These are phyloP conservation scores for Drosophila meridiana DNA, from an alignment of 2,888 invertebrate genomes.

Conservation along the genomic window DNA sequence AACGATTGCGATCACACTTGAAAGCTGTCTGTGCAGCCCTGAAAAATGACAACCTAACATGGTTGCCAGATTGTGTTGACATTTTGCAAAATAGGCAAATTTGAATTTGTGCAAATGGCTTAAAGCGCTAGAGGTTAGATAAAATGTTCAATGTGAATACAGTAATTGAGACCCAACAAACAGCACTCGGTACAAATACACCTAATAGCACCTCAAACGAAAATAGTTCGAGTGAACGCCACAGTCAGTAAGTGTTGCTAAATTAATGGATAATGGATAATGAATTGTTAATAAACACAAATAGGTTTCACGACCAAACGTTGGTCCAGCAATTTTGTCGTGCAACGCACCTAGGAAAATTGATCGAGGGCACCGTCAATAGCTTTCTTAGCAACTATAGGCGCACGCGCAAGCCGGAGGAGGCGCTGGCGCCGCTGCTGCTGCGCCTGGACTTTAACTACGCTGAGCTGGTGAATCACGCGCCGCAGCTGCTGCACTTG, in stretches of 20 bases:
- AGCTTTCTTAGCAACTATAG: conserved; percentile 63
- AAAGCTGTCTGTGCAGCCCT: conserved; percentile 10
- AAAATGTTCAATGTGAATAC: conserved; percentile 58
- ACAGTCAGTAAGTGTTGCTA: conserved; percentile 54
- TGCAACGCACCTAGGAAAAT: conserved; percentile 64
- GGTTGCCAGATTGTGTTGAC: conserved; percentile 5
- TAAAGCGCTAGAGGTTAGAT: background rate
- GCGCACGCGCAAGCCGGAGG: conserved; percentile 67
- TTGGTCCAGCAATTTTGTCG: conserved; percentile 72
- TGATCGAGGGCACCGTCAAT: conserved; percentile 67
- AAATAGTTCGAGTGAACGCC: conserved; percentile 10
- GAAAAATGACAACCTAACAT: background rate
- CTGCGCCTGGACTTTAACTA: conserved; percentile 74
- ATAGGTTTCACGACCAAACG: conserved; percentile 80
- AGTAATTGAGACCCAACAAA: conserved; percentile 20
- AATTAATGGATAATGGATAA: too few relatives aligned
- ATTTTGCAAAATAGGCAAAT: conserved; percentile 5
- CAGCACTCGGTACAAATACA: conserved; percentile 4
- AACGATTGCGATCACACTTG: conserved; percentile 13
- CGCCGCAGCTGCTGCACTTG: conserved; percentile 65
- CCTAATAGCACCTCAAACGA: conserved; percentile 13
- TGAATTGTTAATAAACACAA: background rate
- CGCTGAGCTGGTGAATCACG: conserved; percentile 53
- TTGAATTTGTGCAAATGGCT: conserved; percentile 28
- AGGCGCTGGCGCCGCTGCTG: conserved; percentile 73